Conservation (phyloP, 2,113 vertebrate genomes). For the Aegypius monachus region DNA sequence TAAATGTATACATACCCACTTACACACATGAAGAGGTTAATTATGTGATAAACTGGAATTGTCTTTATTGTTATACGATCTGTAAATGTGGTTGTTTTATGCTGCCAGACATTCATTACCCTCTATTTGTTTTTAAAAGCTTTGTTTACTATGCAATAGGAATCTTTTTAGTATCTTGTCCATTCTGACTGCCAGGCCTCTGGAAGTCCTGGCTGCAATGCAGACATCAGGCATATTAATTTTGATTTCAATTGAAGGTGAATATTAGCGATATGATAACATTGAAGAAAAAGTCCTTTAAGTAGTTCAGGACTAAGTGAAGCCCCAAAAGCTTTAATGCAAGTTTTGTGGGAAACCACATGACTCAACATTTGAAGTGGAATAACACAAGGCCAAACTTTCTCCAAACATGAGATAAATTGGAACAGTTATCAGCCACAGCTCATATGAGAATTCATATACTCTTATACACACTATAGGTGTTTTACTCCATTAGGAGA, state of each 20-base stretch:
- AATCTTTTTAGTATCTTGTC: not conserved
- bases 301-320: not conserved
- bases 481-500: not conserved
- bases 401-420: not conserved
- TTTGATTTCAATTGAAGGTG: not conserved
- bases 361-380: not conserved
- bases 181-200: not conserved
- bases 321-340: not conserved
- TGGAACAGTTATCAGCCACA: not conserved
- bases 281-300: not conserved
- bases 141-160: not conserved
- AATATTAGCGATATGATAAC: not conserved
- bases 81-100: not conserved
- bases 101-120: not conserved
- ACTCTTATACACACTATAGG: not conserved
- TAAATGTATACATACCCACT: not conserved
- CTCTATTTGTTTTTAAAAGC: not conserved
- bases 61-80: not conserved
- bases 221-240: not conserved
- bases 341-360: not conserved
- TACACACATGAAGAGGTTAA: not conserved
- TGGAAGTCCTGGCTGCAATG: not conserved
- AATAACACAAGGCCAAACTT: not conserved
- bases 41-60: not conserved
- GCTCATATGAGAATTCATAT: not conserved